Percentiles rank a stretch among this genome's conserved stretches.
Evolutionary conservation across 1,140 invertebrate genomes (phyloP).

Genomic region (Zelostemma sp.): DNA sequence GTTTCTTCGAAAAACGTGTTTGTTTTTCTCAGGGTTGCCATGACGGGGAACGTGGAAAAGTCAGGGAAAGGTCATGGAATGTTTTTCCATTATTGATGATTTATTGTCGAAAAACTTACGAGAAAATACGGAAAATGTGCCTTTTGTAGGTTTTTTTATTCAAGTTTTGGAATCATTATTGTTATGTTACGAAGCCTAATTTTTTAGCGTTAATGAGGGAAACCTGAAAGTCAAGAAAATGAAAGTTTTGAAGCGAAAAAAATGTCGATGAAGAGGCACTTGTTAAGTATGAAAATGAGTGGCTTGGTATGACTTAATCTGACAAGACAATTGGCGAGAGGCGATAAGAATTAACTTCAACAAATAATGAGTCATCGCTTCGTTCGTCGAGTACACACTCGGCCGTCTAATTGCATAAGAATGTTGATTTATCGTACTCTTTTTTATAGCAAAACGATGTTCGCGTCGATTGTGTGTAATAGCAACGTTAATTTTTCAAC

Average conservation of each 20-base stretch:
- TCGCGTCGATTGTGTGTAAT: background rate
- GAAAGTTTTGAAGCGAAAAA: conserved; percentile 2
- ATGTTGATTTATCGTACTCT: conserved; percentile 24
- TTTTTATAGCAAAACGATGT: background rate
- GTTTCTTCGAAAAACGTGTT: background rate
- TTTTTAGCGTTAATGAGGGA: too few species aligned
- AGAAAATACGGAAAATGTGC: too few species aligned
- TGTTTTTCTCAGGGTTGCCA: background rate
- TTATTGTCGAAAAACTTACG: too few species aligned
- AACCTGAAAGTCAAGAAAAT: too few species aligned
- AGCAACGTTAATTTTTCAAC: background rate
- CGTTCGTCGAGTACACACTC: conserved; percentile 21
- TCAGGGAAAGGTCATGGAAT: background rate
- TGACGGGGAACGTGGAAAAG: background rate
- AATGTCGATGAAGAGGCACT: conserved; percentile 9
- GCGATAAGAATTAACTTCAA: conserved; percentile 25
- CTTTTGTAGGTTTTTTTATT: too few species aligned
- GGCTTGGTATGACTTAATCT: conserved; percentile 7
- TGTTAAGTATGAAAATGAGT: conserved; percentile 7
- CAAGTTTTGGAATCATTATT: too few species aligned
- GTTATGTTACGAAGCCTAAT: too few species aligned
- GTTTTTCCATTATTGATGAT: background rate
- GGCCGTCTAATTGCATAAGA: conserved; percentile 30
- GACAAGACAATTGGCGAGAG: conserved; percentile 22
- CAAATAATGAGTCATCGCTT: conserved; percentile 33